These are phyloP conservation scores for Gryllus bimaculatus DNA, from an alignment of 1,140 invertebrate species.

Conservation along the genomic window DNA sequence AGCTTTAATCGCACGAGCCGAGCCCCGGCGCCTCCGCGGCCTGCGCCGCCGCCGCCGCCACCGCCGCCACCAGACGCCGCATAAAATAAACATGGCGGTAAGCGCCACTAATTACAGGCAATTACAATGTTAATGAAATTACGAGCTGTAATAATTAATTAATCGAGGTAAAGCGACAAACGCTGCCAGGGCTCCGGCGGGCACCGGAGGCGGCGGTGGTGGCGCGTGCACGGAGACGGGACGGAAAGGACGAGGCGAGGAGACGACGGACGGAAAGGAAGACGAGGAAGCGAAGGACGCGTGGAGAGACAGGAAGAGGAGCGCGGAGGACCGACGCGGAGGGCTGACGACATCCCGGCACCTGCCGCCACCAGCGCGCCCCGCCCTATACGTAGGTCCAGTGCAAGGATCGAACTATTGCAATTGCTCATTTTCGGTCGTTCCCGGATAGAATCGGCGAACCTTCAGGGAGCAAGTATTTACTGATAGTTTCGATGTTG, in stretches of 20 bases:
- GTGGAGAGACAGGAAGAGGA: too few relatives aligned
- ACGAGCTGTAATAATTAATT: slow-evolving; percentile 24
- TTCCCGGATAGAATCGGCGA: too few relatives aligned
- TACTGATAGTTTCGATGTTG: too few relatives aligned
- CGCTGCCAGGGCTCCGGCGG: not conserved
- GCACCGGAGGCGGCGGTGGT: not conserved
- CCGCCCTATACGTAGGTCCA: too few relatives aligned
- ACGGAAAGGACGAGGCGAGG: not conserved
- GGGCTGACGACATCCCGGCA: too few relatives aligned
- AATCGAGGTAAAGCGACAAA: slow-evolving; percentile 15
- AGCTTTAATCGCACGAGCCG: slow-evolving; percentile 4
- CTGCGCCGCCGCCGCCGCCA: not conserved
- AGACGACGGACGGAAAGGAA: too few relatives aligned
- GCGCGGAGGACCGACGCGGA: too few relatives aligned
- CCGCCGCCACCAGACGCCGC: not conserved
- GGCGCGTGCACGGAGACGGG: not conserved
- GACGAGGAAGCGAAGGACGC: too few relatives aligned
- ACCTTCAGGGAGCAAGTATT: too few relatives aligned
- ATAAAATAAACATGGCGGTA: slow-evolving; percentile 23
- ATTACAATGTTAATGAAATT: slow-evolving; percentile 25
- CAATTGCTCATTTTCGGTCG: too few relatives aligned
- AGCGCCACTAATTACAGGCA: slow-evolving; percentile 23
- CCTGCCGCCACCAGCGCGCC: too few relatives aligned
- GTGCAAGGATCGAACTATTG: too few relatives aligned
- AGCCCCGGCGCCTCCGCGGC: not conserved